Evolutionary conservation across 2,888 invertebrate species (phyloP), one percentile per base, ranked within the genome.

Genomic region (Troilus luridus): DNA sequence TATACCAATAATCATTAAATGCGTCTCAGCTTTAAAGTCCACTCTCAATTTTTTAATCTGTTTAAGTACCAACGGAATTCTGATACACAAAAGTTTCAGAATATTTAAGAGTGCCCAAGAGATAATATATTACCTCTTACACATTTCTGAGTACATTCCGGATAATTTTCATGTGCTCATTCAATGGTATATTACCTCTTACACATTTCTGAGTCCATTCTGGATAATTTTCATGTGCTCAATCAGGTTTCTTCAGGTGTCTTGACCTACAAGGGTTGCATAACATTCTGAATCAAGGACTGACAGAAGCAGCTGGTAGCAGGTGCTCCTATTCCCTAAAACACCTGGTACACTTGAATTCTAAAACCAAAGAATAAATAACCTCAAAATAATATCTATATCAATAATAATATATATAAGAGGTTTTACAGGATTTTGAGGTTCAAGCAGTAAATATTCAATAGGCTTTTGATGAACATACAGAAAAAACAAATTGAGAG

Each of bases 211-310:
- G 72, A 19, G 72, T 19, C 72, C 12, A 41, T 77, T 77, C 27
- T 27, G 72, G 41, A 41, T 77, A 77, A 77, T 77, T 77, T n/a
- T 85, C 21, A 58, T 85, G n/a, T 58, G 56, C 85, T 85, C 54
- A 85, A 85, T 85, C 85, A 85, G 85, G 85, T 85, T 85, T 85
- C 56, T 85, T 58, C 56, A 8, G 56, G 56, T 85, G 85, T 58
- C 85, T n/a, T 85, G 56, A 85, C 85, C 85, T 77, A 77, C 24
- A 12, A n/a, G 72, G 6, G 72, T 77, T 77, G 72, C 72, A 6
- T 77, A 77, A 77, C 27, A 41, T 77, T 41, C 27, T 8, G 27
- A 41, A 1, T 77, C 72, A 77, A 77, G 72, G 72, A 77, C 72
- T 0, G 5, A 17, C 27, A 41, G 72, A 17, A 77, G 19, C 72